Base-by-base conservation (phyloP, 2,888 invertebrate genomes). In the Bruchidius siliquastri region DNA sequence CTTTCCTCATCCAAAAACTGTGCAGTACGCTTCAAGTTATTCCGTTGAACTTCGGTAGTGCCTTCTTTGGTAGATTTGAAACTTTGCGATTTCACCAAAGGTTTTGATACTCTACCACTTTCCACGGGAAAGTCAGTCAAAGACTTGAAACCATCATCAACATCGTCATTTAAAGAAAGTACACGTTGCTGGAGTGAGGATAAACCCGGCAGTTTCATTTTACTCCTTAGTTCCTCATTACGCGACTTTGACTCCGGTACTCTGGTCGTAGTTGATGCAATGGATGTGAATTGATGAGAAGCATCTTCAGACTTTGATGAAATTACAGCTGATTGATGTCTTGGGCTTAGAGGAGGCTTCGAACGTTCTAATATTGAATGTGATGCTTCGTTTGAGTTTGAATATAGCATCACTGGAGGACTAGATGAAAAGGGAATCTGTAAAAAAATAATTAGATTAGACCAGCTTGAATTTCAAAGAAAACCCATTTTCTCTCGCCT, bases 61-160 rank as follows among this genome's bases (percentile, higher is more conserved):
- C 75, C 66, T 71, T 89, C 88, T 76, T 80, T 78, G n/a, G 78
- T 90, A 88, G 82, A 89, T 89, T 81, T 90, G 85, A 93, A 93
- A 81, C 93, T 93, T 77, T 92, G 92, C 0, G 93, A 92, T 83
- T 93, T 93, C 72, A 91, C 90, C 22, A 93, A 89, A 22, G 90
- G 89, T 84, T 90, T 90, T 77, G 88, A 87, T 32, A 88, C 85
- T 81, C 87, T 88, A 22, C 22, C 22, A 21, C 10, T 21, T 68
- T 22, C 68, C 3, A 20, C 2, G 81, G 81, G 72, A 81, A 81
- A 73, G 74, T 86, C 85, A 22, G 84, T 86, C 32, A 87, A 77
- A 0, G 86, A 86, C 74, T 84, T 85, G 76, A 84, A 86, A 71
- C 83, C 83, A 72, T 83, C 83, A 67, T 82, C 81, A 71, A 82